phyloP scores from a whole-genome alignment of 2,888 invertebrate species.

The Agrochola litura region DNA sequence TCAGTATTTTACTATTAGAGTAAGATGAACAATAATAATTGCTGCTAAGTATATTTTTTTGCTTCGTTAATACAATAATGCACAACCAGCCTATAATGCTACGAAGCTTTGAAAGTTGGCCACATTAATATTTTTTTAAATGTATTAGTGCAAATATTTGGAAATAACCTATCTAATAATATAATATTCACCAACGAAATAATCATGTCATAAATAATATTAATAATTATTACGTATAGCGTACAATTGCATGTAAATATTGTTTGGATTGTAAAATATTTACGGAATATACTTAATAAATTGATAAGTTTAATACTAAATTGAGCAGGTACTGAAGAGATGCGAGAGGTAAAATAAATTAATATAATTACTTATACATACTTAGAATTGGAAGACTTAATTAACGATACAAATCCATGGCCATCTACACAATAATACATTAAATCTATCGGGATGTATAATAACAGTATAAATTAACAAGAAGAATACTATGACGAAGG shows the following conservation, averaged over 20 bases:
- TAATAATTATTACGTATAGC: conserved; percentile 39
- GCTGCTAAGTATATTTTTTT: conserved; percentile 35
- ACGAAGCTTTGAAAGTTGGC: conserved; percentile 48
- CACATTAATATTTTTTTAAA: conserved; percentile 43
- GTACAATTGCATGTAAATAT: conserved; percentile 50
- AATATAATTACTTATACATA: conserved; percentile 78
- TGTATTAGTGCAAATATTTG: conserved; percentile 57
- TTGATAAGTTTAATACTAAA: conserved; percentile 77
- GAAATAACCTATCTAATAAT: conserved; percentile 59
- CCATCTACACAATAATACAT: conserved; percentile 79
- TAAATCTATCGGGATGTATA: conserved; percentile 77
- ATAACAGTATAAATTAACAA: conserved; percentile 75
- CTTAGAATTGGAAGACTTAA: conserved; percentile 89
- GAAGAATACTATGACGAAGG: conserved; percentile 78
- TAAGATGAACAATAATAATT: conserved; percentile 43
- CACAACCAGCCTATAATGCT: conserved; percentile 55
- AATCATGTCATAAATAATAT: conserved; percentile 43
- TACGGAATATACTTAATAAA: conserved; percentile 69
- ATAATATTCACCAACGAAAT: conserved; percentile 45
- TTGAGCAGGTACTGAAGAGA: conserved; percentile 85
- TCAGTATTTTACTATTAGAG: conserved; percentile 39
- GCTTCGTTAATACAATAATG: conserved; percentile 43
- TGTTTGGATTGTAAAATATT: conserved; percentile 57
- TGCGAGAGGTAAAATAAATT: conserved; percentile 76
- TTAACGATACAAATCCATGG: conserved; percentile 86